These are phyloP conservation scores for Mythimna loreyi DNA, from an alignment of 2,888 invertebrate genomes.

Conservation along the genomic window DNA sequence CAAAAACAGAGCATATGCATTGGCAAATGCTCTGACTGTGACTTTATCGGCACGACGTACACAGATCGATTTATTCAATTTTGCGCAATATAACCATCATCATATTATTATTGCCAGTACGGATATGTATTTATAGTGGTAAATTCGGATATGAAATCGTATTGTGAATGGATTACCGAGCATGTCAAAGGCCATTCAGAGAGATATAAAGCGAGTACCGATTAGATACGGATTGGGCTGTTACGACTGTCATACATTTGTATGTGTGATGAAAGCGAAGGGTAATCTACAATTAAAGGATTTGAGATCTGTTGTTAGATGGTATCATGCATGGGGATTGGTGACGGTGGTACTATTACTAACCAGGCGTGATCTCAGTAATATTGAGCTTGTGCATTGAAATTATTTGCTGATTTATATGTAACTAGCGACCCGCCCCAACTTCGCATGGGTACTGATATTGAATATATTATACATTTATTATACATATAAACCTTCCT, in stretches of 20 bases:
- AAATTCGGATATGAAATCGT: constrained; percentile 47
- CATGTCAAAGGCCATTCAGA: constrained; percentile 61
- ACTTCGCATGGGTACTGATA: no score
- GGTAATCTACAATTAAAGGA: constrained; percentile 47
- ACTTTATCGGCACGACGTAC: constrained; percentile 18
- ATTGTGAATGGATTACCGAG: constrained; percentile 64
- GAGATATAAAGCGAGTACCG: constrained; percentile 47
- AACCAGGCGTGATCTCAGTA: background rate
- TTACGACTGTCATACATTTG: constrained; percentile 51
- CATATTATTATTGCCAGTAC: constrained; percentile 28
- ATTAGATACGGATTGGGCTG: constrained; percentile 63
- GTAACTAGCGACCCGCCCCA: no score
- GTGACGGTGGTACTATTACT: constrained; percentile 7
- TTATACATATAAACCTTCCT: no score
- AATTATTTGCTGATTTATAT: background rate
- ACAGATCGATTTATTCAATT: constrained; percentile 50
- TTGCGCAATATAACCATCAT: constrained; percentile 17
- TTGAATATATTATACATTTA: no score
- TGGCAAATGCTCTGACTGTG: background rate
- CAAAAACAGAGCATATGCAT: constrained; percentile 21
- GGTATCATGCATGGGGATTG: constrained; percentile 12
- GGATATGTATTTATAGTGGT: constrained; percentile 43
- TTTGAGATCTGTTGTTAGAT: constrained; percentile 38
- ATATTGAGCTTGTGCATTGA: background rate
- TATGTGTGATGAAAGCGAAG: constrained; percentile 33